These are phyloP conservation scores for Pleuronectes platessa DNA, from an alignment of 2,113 vertebrate genomes.

Conservation along the genomic window DNA sequence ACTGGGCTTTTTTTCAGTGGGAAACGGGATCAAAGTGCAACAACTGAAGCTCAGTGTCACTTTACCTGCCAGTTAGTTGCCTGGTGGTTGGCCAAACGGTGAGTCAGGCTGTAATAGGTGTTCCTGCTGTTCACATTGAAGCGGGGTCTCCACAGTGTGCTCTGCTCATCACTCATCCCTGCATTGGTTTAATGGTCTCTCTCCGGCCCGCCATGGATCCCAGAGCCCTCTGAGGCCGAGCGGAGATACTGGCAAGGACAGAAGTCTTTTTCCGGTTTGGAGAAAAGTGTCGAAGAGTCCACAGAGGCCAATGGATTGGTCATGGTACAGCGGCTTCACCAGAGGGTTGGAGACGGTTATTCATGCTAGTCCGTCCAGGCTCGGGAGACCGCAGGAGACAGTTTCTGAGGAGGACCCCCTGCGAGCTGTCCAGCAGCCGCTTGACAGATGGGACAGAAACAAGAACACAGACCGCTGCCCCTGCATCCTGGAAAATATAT, in stretches of 20 bases:
- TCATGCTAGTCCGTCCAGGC: slow-evolving; percentile 46
- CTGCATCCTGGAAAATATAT: background rate
- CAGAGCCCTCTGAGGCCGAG: slow-evolving; percentile 38
- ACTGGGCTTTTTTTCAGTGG: background rate
- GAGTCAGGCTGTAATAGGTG: slow-evolving; percentile 45
- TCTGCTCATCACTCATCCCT: slow-evolving; percentile 66
- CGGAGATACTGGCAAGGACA: slow-evolving; percentile 53
- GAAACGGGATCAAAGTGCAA: slow-evolving; percentile 46
- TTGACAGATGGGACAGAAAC: slow-evolving; percentile 36
- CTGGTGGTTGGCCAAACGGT: slow-evolving; percentile 41
- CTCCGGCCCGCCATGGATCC: slow-evolving; percentile 56
- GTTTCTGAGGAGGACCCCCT: slow-evolving; percentile 42
- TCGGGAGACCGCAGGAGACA: slow-evolving; percentile 18
- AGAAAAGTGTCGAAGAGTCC: slow-evolving; percentile 45
- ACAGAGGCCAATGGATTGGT: slow-evolving; percentile 41
- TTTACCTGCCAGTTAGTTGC: slow-evolving; percentile 30
- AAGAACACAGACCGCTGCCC: slow-evolving; percentile 11
- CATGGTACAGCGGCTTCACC: slow-evolving; percentile 39
- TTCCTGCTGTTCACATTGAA: slow-evolving; percentile 60
- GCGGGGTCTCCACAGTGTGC: slow-evolving; percentile 43
- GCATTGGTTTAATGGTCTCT: slow-evolving; percentile 55
- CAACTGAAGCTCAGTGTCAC: slow-evolving; percentile 32
- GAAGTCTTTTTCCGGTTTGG: slow-evolving; percentile 61
- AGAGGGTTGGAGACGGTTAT: slow-evolving; percentile 41
- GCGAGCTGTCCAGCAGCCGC: slow-evolving; percentile 38